Evolutionary conservation across 2,888 invertebrate genomes (phyloP).

Genomic region (Bhutanitis thaidina): DNA sequence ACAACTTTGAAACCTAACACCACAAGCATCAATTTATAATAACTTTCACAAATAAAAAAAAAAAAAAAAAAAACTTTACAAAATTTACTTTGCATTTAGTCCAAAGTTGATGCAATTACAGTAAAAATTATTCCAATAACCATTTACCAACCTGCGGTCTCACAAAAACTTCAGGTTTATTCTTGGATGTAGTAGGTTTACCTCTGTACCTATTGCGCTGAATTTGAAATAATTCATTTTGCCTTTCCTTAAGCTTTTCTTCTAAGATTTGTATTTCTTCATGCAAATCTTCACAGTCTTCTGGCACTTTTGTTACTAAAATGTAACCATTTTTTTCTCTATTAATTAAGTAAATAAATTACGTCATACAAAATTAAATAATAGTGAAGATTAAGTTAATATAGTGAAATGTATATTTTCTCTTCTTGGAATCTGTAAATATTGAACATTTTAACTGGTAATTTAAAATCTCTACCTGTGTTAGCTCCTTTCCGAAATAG

Average conservation of each 20-base stretch:
- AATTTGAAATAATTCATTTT: conserved; percentile 53
- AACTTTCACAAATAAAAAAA: too few species aligned
- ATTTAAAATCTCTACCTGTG: conserved; percentile 13
- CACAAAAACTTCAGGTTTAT: conserved; percentile 40
- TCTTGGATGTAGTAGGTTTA: conserved; percentile 35
- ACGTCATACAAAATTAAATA: too few species aligned
- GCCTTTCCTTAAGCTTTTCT: conserved; percentile 44
- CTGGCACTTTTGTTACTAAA: conserved; percentile 34
- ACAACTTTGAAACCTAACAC: too few species aligned
- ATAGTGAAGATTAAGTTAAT: too few species aligned
- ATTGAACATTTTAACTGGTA: background rate
- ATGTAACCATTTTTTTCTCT: background rate
- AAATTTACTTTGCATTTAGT: too few species aligned
- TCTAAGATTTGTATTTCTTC: conserved; percentile 50
- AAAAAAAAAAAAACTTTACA: too few species aligned
- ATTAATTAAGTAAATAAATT: too few species aligned
- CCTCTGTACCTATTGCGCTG: conserved; percentile 45
- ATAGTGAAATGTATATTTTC: too few species aligned
- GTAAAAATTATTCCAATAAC: too few species aligned
- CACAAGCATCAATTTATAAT: too few species aligned
- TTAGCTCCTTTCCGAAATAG: conserved; percentile 49
- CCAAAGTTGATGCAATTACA: too few species aligned
- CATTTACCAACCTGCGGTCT: conserved; percentile 51
- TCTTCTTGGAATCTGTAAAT: too few species aligned
- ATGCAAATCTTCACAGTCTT: conserved; percentile 48